Evolutionary conservation across 2,797 vertebrate species (phyloP), one percentile per base, ranked within the genome.

Genomic region (Notoglanidium macrostoma): DNA sequence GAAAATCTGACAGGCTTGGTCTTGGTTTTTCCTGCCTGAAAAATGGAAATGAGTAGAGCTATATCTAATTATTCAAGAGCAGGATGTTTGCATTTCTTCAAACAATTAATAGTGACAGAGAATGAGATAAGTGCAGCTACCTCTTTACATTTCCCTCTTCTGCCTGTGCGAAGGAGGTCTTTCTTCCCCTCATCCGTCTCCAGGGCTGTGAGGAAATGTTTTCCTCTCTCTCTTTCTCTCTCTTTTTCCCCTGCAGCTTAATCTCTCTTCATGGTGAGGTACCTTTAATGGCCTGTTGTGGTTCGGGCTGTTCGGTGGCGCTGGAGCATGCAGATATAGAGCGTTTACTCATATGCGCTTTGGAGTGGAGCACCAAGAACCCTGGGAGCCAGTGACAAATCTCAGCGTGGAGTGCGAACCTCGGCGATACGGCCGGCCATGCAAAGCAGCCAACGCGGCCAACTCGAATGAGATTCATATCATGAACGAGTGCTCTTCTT

Each of bases 401-500:
- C 90, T 91, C 93, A 91, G 93, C 92, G 88, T 92, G 91, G 92
- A 92, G 94, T 88, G 92, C 93, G 91, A 92, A 89, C 91, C 92
- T 87, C 90, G 91, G 32, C 88, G 90, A 92, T 93, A 92, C 91
- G 92, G 92, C 93, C 94, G 93, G 91, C 94, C 94, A 95, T 94
- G 94, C 94, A 95, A 94, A 95, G 94, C 94, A 92, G 92, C 89
- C 91, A 90, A 87, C 90, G 91, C 86, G 91, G 83, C 90, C 91
- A 93, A 93, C 93, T 93, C 93, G 94, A 94, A 95, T 94, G 91
- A 94, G 94, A 95, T 95, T 95, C 94, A 89, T 93, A 94, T 94
- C 92, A 72, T 83, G 89, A 93, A 89, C 91, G 92, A 94, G 92
- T 90, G 89, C 89, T 90, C 87, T 90, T 89, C 86, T 90, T 90